A percentile compares a stretch with the other conserved stretches of the same genome.
These are phyloP conservation scores for Andrena flavipes DNA, from an alignment of 2,888 invertebrate species.

Conservation along the genomic window DNA sequence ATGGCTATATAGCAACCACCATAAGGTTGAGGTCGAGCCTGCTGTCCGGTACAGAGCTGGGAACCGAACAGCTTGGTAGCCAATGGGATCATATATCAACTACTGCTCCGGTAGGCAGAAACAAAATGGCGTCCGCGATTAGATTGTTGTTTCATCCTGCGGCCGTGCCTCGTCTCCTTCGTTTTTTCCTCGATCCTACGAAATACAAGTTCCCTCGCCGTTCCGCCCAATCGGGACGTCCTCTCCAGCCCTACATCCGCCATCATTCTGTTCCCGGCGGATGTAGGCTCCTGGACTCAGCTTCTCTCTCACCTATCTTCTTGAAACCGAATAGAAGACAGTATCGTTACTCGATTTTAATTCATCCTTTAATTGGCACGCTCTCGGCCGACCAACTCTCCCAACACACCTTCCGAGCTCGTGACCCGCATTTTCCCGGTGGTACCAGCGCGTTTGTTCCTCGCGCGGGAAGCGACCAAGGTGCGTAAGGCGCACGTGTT, in stretches of 20 bases:
- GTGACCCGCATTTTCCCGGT: conserved; percentile 40
- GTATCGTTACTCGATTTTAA: no score
- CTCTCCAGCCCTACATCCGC: conserved; percentile 13
- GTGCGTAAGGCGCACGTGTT: conserved; percentile 55
- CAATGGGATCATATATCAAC: conserved; percentile 84
- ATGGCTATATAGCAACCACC: conserved; percentile 76
- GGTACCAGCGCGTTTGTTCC: conserved; percentile 10
- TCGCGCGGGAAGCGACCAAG: conserved; percentile 33
- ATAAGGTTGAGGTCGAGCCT: conserved; percentile 77
- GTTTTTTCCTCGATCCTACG: conserved; percentile 49
- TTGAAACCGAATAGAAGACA: no score
- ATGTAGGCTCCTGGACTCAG: not conserved
- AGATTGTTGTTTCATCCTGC: conserved; percentile 73
- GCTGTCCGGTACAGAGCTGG: conserved; percentile 77
- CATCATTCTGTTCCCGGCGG: conserved; percentile 21
- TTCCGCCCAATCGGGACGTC: conserved; percentile 46
- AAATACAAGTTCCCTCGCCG: conserved; percentile 51
- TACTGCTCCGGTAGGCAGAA: conserved; percentile 80
- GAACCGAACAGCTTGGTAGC: conserved; percentile 82
- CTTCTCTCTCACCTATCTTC: not conserved
- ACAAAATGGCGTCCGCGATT: conserved; percentile 78
- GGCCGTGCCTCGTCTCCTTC: conserved; percentile 48
- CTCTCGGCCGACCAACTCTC: no score
- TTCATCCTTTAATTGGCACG: no score
- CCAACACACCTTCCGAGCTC: not conserved